Conservation (phyloP, 2,113 vertebrate species). For the Suncus etruscus region DNA sequence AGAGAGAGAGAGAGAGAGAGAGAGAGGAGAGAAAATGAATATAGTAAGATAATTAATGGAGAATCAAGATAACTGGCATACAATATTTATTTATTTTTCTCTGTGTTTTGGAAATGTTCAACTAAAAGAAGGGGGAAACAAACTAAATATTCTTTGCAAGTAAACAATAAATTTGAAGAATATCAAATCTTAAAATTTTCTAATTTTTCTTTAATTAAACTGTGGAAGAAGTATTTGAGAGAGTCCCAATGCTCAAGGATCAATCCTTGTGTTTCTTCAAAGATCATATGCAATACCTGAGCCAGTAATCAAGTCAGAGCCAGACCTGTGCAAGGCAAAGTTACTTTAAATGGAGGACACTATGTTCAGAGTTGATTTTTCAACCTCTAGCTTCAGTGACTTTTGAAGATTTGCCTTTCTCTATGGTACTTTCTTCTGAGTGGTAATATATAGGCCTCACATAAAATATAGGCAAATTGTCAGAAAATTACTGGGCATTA, state of each 20-base stretch:
- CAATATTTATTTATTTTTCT: neutral
- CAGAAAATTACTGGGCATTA: neutral
- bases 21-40: neutral
- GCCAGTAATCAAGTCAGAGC: no score
- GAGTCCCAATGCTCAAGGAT: neutral
- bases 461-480: neutral
- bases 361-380: neutral
- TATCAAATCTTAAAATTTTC: neutral
- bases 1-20: no score
- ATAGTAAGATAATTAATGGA: neutral
- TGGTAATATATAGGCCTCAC: neutral
- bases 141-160: neutral
- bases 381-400: neutral
- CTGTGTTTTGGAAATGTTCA: neutral
- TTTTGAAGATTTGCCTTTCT: neutral
- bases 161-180: neutral
- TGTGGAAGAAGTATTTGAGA: no score
- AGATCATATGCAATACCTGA: no score
- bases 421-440: neutral
- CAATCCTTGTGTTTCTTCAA: no score
- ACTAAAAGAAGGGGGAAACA: neutral
- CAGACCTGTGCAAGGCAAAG: no score
- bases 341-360: neutral
- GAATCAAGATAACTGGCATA: rapidly evolving
- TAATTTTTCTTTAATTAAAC: neutral